Conservation (phyloP, 2,113 vertebrate genomes). For the Apeltes quadracus region DNA sequence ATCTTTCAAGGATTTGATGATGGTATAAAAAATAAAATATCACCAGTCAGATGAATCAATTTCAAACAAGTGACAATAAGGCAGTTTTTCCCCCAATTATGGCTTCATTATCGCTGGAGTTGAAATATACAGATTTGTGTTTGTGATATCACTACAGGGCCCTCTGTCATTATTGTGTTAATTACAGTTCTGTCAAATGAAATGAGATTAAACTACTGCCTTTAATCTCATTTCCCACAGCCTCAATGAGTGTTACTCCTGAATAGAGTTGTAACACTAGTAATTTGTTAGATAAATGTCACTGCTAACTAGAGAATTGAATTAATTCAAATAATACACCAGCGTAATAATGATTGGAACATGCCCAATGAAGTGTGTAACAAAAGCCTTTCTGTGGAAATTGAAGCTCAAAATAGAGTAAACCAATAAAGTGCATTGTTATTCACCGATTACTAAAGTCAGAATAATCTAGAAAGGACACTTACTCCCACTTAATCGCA, state of each 20-base stretch:
- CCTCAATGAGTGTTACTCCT: slow-evolving; percentile 24
- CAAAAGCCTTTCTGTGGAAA: neutral
- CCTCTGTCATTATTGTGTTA: slow-evolving; percentile 35
- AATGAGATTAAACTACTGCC: slow-evolving; percentile 66
- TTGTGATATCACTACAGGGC: slow-evolving; percentile 1
- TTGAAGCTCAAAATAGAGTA: neutral
- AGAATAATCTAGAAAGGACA: slow-evolving; percentile 12
- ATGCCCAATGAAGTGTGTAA: neutral
- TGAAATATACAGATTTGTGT: slow-evolving; percentile 8
- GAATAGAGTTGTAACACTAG: slow-evolving; percentile 25
- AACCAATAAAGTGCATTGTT: neutral
- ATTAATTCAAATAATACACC: slow-evolving; percentile 25
- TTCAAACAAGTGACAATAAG: neutral
- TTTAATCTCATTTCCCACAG: slow-evolving; percentile 31
- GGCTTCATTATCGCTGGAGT: neutral
- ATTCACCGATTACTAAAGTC: neutral
- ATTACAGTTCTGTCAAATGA: slow-evolving; percentile 43
- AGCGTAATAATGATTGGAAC: slow-evolving; percentile 21
- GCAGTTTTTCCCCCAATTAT: neutral
- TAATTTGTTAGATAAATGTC: slow-evolving; percentile 49
- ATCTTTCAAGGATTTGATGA: neutral
- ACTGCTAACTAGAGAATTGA: slow-evolving; percentile 36
- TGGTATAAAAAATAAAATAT: neutral
- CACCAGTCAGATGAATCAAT: neutral
- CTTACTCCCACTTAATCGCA: slow-evolving; percentile 29